Conservation (phyloP, 2,888 invertebrate genomes). For the Netelia virgata region DNA sequence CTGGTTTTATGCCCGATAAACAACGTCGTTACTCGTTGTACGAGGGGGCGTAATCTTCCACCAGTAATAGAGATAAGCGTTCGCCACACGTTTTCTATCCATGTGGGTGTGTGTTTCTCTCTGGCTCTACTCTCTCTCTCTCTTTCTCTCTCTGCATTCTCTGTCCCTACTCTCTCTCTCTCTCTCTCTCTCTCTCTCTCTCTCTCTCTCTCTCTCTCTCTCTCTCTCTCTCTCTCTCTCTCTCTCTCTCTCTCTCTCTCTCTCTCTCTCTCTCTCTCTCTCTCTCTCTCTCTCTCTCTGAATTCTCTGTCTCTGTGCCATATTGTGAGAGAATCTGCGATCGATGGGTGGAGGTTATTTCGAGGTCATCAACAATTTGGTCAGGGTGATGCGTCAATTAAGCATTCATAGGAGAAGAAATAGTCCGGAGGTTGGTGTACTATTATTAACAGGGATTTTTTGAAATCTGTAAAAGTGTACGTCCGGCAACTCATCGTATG, state of each 20-base stretch:
- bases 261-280: not conserved
- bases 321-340: not conserved
- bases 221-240: not conserved
- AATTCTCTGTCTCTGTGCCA: not conserved
- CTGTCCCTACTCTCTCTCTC: not conserved
- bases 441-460: no score
- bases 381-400: constrained; percentile 36
- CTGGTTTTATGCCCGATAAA: constrained; percentile 67
- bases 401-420: constrained; percentile 57
- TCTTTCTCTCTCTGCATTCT: no score
- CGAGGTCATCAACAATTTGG: constrained; percentile 52
- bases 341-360: not conserved
- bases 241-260: not conserved
- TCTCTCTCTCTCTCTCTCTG: not conserved
- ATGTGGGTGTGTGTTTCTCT: not conserved
- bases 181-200: not conserved
- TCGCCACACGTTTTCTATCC: constrained; percentile 25
- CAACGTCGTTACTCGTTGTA: constrained; percentile 66
- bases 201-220: not conserved
- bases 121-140: no score
- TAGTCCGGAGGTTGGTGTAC: no score
- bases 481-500: not conserved
- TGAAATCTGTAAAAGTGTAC: no score
- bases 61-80: constrained; percentile 66
- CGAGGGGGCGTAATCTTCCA: constrained; percentile 65